Evolutionary conservation across 2,888 invertebrate species (phyloP).

Genomic region (Pseudeuparius sepicola): DNA sequence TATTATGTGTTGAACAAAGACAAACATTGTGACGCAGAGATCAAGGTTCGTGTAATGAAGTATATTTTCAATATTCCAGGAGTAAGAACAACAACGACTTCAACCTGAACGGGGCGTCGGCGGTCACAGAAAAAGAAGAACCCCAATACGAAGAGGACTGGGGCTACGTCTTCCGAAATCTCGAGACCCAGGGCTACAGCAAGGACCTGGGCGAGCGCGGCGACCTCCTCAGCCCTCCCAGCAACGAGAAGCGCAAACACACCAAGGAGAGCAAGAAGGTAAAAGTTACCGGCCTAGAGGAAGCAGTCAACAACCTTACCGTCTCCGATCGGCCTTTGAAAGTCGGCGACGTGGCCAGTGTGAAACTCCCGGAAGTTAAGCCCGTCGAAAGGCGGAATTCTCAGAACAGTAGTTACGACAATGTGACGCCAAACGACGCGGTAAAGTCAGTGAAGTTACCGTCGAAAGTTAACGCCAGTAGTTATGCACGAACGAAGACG

Average conservation of each 20-base stretch:
- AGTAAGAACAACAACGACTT: too few relatives aligned
- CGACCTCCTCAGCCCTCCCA: conserved; percentile 48
- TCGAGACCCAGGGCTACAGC: conserved; percentile 62
- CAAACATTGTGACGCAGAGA: too few relatives aligned
- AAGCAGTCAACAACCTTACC: conserved; percentile 45
- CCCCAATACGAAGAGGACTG: conserved; percentile 66
- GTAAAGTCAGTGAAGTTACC: conserved; percentile 14
- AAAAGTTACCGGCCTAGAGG: conserved; percentile 47
- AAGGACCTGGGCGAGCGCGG: conserved; percentile 57
- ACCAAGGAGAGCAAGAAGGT: conserved; percentile 40
- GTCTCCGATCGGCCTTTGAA: conserved; percentile 44
- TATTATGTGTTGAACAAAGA: too few relatives aligned
- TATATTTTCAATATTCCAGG: too few relatives aligned
- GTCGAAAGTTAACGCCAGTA: conserved; percentile 12
- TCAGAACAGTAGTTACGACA: conserved; percentile 38
- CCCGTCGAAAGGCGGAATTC: conserved; percentile 24
- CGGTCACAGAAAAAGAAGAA: too few relatives aligned
- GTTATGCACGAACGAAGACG: conserved; percentile 21
- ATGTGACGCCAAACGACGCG: conserved; percentile 23
- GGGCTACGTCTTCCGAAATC: conserved; percentile 70
- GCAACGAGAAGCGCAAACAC: conserved; percentile 34
- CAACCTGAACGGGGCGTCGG: too few relatives aligned
- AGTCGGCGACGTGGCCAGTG: conserved; percentile 27
- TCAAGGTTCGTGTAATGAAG: too few relatives aligned
- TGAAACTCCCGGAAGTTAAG: conserved; percentile 29